These are phyloP conservation scores for Cephalotes varians DNA, from an alignment of 2,888 invertebrate genomes.

Conservation along the genomic window DNA sequence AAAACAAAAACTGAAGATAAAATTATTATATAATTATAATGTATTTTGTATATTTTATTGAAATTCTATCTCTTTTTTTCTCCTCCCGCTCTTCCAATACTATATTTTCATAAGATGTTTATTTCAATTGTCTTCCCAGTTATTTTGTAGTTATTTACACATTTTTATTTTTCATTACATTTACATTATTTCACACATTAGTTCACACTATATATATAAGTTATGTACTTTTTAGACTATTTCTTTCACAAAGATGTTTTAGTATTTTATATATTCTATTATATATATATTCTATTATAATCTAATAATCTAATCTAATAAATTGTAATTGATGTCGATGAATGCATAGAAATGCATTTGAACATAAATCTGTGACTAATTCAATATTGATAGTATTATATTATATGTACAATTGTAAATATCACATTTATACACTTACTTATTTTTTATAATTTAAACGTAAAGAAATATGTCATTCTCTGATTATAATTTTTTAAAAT, in stretches of 20 bases:
- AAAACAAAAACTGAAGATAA: slow-evolving; percentile 11
- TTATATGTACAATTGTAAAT: slow-evolving; percentile 8
- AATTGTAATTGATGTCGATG: not conserved
- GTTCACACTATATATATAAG: not conserved
- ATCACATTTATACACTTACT: not conserved
- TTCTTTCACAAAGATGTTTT: not conserved
- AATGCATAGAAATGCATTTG: not conserved
- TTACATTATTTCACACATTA: not conserved
- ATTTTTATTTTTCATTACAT: slow-evolving; percentile 25
- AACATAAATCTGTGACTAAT: not conserved
- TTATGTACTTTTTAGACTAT: not conserved
- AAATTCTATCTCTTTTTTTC: not conserved
- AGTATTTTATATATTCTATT: not conserved
- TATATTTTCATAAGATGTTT: not conserved
- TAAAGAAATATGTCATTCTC: not conserved
- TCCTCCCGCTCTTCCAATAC: not conserved
- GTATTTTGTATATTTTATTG: not conserved
- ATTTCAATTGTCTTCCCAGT: not conserved
- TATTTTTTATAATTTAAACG: slow-evolving; percentile 23
- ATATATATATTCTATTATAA: not conserved
- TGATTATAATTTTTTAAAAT: slow-evolving; percentile 5
- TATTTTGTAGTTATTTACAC: slow-evolving; percentile 21
- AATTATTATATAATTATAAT: not conserved
- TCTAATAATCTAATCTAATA: not conserved
- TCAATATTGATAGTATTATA: slow-evolving; percentile 13